These are phyloP conservation scores for Holcopasites calliopsidis DNA, from an alignment of 1,140 invertebrate species.

Conservation along the genomic window DNA sequence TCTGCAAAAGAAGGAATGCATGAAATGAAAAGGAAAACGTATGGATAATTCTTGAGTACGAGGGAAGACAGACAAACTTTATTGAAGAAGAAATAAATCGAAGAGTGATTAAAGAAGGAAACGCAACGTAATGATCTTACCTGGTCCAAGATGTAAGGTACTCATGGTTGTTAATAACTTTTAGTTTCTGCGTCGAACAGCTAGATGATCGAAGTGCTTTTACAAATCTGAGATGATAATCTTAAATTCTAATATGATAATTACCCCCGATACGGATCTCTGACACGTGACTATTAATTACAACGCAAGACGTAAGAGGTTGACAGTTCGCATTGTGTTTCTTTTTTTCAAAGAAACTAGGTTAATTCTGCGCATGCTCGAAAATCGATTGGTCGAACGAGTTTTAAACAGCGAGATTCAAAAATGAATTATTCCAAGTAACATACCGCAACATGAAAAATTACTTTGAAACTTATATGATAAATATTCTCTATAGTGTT, in stretches of 20 bases:
- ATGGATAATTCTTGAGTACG: no score
- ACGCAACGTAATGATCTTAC: neutral
- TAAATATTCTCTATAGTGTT: no score
- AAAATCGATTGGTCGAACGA: constrained; percentile 24
- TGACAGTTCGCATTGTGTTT: constrained; percentile 3
- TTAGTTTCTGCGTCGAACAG: neutral
- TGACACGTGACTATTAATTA: neutral
- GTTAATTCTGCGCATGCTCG: neutral
- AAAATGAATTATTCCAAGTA: no score
- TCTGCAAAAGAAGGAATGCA: neutral
- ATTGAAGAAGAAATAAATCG: neutral
- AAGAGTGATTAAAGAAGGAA: neutral
- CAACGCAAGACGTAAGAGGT: neutral
- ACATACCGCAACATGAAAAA: no score
- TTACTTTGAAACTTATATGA: no score
- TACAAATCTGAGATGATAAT: neutral
- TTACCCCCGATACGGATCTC: neutral
- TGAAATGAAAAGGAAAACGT: no score
- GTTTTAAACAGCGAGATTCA: neutral
- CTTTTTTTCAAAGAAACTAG: constrained; percentile 15
- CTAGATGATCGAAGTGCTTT: neutral
- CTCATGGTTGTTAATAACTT: constrained; percentile 34
- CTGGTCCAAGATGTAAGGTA: constrained; percentile 38
- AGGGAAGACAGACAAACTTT: neutral
- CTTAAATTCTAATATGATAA: neutral